These are phyloP conservation scores for Daubentonia madagascariensis DNA, from an alignment of 2,113 vertebrate genomes.

Conservation along the genomic window DNA sequence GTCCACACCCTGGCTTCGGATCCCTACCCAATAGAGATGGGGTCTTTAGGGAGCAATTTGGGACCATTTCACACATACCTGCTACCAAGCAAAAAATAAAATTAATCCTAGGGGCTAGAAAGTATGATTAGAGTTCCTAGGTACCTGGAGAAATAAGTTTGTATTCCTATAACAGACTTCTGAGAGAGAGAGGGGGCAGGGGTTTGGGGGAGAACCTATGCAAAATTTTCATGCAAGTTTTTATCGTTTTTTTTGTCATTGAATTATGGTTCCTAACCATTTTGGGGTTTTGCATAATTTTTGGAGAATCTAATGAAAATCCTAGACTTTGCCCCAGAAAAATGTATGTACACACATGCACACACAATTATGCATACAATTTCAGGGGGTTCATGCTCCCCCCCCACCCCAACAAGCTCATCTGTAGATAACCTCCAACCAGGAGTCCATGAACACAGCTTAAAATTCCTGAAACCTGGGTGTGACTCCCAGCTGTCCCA, in stretches of 20 bases:
- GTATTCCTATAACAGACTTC: background rate
- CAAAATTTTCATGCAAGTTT: background rate
- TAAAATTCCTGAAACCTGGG: background rate
- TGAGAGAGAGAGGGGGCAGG: background rate
- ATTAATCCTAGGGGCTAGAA: background rate
- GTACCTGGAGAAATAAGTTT: background rate
- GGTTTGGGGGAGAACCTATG: background rate
- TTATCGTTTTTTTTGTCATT: background rate
- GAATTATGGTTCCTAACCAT: background rate
- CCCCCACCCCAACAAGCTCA: fast-evolving
- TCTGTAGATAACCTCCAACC: background rate
- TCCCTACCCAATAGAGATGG: background rate
- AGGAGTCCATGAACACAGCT: background rate
- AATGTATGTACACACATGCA: background rate
- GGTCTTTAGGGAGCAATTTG: background rate
- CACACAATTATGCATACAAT: background rate
- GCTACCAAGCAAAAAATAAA: background rate
- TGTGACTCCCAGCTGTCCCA: background rate
- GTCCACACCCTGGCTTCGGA: background rate
- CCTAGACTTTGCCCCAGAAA: background rate
- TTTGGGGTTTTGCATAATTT: background rate
- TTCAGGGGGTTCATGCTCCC: background rate
- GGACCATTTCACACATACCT: background rate
- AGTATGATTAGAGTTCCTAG: background rate
- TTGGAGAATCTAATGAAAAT: background rate